These are phyloP conservation scores for Deilephila elpenor DNA, from an alignment of 2,888 invertebrate genomes.

Conservation along the genomic window DNA sequence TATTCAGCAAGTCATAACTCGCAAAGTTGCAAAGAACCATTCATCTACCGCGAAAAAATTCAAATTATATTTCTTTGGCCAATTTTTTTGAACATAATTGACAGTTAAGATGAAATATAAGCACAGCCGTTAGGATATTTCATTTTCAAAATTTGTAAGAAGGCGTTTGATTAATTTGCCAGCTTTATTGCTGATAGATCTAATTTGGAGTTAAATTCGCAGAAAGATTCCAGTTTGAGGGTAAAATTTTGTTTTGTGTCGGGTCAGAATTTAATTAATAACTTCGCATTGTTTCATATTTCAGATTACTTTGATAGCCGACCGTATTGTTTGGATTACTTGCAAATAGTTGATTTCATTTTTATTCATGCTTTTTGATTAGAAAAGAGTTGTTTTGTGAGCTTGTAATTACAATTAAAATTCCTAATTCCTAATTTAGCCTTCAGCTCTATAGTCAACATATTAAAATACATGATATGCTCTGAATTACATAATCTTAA, in stretches of 20 bases:
- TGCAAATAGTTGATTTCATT: neutral
- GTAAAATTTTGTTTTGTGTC: neutral
- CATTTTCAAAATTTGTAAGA: slow-evolving; percentile 35
- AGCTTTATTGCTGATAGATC: slow-evolving; percentile 20
- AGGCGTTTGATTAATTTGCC: slow-evolving; percentile 33
- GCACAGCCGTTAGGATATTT: slow-evolving; percentile 34
- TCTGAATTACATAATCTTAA: no score
- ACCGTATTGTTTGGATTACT: neutral
- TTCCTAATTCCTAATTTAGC: neutral
- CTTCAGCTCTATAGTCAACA: no score
- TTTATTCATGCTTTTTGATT: neutral
- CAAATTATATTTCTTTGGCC: slow-evolving; percentile 58
- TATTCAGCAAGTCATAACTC: slow-evolving; percentile 50
- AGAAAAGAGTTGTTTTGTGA: neutral
- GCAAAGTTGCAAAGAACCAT: slow-evolving; percentile 58
- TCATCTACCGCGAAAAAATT: slow-evolving; percentile 54
- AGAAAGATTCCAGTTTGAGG: neutral
- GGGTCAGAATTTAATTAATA: neutral
- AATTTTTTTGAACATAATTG: slow-evolving; percentile 57
- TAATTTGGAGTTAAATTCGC: neutral
- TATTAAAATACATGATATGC: no score
- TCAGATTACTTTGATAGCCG: slow-evolving; percentile 1
- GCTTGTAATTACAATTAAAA: neutral
- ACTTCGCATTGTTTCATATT: neutral
- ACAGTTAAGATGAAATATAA: slow-evolving; percentile 51